These are phyloP conservation scores for Ctenopoma multispine DNA, from an alignment of 2,797 vertebrate genomes.

Conservation along the genomic window DNA sequence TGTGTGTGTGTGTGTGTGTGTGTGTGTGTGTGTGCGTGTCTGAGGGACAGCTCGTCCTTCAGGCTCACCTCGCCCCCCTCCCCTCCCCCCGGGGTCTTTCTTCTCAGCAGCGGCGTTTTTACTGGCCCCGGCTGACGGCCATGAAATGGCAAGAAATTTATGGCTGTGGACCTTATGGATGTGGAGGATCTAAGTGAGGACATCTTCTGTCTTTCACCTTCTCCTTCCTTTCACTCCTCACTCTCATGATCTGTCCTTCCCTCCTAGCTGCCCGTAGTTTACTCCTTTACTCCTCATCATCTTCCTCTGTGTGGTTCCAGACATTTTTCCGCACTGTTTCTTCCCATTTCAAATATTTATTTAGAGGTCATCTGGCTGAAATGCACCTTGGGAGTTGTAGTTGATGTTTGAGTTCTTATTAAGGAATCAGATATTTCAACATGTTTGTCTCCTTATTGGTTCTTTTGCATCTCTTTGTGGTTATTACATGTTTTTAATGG, in stretches of 20 bases:
- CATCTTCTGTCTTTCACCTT: constrained; percentile 47
- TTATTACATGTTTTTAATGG: no score
- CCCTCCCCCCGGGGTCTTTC: constrained; percentile 65
- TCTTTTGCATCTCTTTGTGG: no score
- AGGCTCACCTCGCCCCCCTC: constrained; percentile 66
- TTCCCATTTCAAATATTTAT: background rate
- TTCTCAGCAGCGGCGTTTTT: constrained; percentile 64
- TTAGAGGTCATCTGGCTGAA: background rate
- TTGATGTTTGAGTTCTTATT: background rate
- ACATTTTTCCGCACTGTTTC: no score
- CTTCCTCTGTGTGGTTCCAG: background rate
- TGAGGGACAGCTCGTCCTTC: constrained; percentile 78
- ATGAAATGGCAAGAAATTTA: constrained; percentile 76
- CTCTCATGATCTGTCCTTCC: background rate
- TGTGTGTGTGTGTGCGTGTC: no score
- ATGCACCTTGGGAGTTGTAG: background rate
- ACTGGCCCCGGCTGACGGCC: constrained; percentile 71
- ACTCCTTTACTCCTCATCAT: background rate
- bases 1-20: no score
- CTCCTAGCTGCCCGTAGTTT: background rate
- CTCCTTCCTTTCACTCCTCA: background rate
- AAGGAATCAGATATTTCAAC: background rate
- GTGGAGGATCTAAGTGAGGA: constrained; percentile 48
- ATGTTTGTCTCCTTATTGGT: no score
- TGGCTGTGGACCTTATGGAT: constrained; percentile 61